Conservation (phyloP, 2,888 invertebrate species). For the Euplexia lucipara region DNA sequence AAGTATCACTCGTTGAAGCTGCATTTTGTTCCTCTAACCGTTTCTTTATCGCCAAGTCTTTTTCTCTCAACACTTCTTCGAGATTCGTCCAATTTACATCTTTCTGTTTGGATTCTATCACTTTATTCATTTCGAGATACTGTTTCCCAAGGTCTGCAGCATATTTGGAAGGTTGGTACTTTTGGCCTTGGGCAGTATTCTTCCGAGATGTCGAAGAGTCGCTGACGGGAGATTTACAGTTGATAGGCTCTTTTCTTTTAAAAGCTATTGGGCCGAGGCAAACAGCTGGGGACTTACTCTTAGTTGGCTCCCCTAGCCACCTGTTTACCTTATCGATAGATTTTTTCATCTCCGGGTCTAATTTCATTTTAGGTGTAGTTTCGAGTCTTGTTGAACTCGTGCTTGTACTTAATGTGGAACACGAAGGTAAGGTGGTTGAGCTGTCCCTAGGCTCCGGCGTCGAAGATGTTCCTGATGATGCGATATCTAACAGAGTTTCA, state of each 20-base stretch:
- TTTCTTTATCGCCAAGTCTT: conserved; percentile 59
- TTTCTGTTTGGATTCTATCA: background rate
- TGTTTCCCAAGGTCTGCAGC: conserved; percentile 68
- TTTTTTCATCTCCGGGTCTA: conserved; percentile 62
- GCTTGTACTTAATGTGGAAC: conserved; percentile 17
- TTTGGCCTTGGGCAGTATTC: conserved; percentile 7
- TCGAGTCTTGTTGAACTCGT: background rate
- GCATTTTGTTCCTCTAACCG: conserved; percentile 5
- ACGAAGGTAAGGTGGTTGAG: conserved; percentile 9
- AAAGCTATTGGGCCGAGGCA: conserved; percentile 65
- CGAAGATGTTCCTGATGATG: conserved; percentile 12
- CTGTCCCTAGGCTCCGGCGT: conserved; percentile 38
- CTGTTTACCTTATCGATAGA: conserved; percentile 73
- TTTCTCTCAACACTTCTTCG: conserved; percentile 62
- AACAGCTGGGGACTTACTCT: conserved; percentile 45
- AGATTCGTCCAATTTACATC: conserved; percentile 64
- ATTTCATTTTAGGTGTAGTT: background rate
- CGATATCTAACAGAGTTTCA: background rate
- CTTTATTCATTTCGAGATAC: conserved; percentile 62
- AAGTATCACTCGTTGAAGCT: conserved; percentile 7
- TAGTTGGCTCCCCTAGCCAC: conserved; percentile 66
- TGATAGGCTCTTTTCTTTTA: conserved; percentile 66
- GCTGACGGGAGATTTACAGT: conserved; percentile 30
- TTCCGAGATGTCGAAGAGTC: conserved; percentile 34
- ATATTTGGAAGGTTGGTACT: conserved; percentile 67